Percentiles rank a stretch among this genome's conserved stretches.
Evolutionary conservation across 1,140 invertebrate species (phyloP).

Genomic region (Bombus superbus): DNA sequence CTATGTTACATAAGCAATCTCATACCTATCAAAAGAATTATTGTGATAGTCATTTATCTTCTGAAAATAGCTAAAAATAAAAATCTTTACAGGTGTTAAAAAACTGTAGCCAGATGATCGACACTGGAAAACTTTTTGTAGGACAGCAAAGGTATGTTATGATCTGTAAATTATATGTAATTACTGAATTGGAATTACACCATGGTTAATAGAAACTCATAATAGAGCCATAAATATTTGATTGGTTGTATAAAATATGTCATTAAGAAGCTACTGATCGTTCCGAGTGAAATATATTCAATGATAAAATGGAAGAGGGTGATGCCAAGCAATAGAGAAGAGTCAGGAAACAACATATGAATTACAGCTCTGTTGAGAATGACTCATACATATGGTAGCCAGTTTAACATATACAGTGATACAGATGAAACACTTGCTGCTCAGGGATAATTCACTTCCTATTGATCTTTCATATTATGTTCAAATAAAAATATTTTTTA

Average conservation of each 20-base stretch:
- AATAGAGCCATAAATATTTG: background rate
- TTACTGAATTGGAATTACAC: background rate
- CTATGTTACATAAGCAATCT: slow-evolving; percentile 5
- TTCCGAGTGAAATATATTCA: background rate
- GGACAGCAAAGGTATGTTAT: slow-evolving; percentile 90
- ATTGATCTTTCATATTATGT: background rate
- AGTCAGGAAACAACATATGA: slow-evolving; percentile 64
- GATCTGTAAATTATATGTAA: slow-evolving; percentile 51
- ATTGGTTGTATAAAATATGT: background rate
- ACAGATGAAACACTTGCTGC: background rate
- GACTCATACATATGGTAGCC: slow-evolving; percentile 68
- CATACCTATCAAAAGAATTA: background rate
- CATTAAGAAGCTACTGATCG: background rate
- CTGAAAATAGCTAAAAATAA: background rate
- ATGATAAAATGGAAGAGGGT: background rate
- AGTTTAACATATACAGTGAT: slow-evolving; percentile 58
- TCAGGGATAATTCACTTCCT: background rate
- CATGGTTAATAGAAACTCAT: background rate
- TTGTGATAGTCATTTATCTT: background rate
- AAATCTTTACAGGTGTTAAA: slow-evolving; percentile 87
- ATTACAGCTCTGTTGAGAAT: slow-evolving; percentile 60
- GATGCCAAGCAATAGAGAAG: slow-evolving; percentile 20
- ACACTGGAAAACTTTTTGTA: slow-evolving; percentile 93
- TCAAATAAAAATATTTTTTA: background rate
- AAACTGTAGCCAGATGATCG: slow-evolving; percentile 92